Evolutionary conservation across 2,113 vertebrate genomes (phyloP), one percentile per base, ranked within the genome.

Genomic region (Indri indri): DNA sequence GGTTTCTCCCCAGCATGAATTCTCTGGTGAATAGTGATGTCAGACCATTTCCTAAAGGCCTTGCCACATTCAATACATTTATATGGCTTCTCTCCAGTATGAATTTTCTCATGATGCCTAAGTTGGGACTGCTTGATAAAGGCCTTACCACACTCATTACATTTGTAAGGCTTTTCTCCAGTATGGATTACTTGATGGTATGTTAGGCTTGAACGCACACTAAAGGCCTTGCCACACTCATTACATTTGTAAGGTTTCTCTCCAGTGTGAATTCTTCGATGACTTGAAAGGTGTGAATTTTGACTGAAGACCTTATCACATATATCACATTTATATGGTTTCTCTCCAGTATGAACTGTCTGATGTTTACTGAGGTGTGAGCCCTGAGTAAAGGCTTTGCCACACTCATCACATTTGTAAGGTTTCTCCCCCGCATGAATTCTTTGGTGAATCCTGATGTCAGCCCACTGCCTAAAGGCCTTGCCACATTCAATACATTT

Each of bases 391-490:
- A 93, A 93, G 23, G 74, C 52, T 68, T 79, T 70, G 76, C 89
- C 76, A 57, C 76, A 81, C 17, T 91, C 30, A 42, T 25, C 18
- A 23, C 89, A 91, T 23, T 42, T 54, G 50, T 42, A 81, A 34
- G 89, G 89, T 57, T 91, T 91, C 42, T 81, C 47, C 27, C 79
- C 79, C 59, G 79, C n/a, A 37, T 81, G 79, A 25, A 81, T 59
- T 81, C 97, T 98, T 94, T 98, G 96, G 91, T 99, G 99, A 14
- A 98, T 98, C 95, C 97, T 98, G 87, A 99, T 70, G 27, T 50
- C 65, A 25, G 68, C 92, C 20, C 54, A 52, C 17, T 92, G 89
- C 34, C 54, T 88, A 32, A 96, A 96, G 37, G 68, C 42, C 37
- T 93, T 87, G 18, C 91, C 76, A 76, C 95, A 96, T 32, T 70